Evolutionary conservation across 2,797 vertebrate species (phyloP).

Genomic region (Harpagifer antarcticus): DNA sequence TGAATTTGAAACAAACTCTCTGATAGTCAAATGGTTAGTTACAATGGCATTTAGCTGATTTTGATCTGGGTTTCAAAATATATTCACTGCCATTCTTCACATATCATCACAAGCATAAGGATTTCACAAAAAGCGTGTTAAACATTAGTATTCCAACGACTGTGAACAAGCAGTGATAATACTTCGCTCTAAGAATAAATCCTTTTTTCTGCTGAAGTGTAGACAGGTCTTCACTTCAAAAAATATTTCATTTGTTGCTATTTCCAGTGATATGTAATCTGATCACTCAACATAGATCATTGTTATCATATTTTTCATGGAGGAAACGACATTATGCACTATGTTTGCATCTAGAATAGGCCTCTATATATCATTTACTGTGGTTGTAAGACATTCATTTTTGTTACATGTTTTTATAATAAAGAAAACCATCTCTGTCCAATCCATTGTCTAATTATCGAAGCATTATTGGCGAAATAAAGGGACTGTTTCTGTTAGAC

Average conservation of each 20-base stretch:
- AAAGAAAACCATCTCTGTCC: not conserved
- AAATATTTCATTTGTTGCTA: conserved; percentile 19
- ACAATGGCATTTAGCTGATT: conserved; percentile 44
- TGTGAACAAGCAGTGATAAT: conserved; percentile 56
- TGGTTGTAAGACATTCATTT: not conserved
- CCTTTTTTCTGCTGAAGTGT: conserved; percentile 23
- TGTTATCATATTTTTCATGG: conserved; percentile 34
- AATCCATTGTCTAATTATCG: not conserved
- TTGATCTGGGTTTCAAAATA: conserved; percentile 48
- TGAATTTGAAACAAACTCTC: conserved; percentile 62
- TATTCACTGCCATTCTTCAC: conserved; percentile 55
- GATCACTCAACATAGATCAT: conserved; percentile 13
- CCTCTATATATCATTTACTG: not conserved
- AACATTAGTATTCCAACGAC: conserved; percentile 55
- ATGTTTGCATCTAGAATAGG: conserved; percentile 1
- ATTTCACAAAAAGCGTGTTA: conserved; percentile 62
- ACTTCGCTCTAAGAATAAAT: conserved; percentile 53
- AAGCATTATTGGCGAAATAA: not conserved
- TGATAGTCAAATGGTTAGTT: conserved; percentile 56
- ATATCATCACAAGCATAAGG: conserved; percentile 39
- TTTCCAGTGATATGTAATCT: conserved; percentile 28
- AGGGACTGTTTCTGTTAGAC: not conserved
- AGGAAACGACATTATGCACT: not conserved
- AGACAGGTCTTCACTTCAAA: conserved; percentile 44
- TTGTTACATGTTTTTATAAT: not conserved